These are phyloP conservation scores for Acrobasis repandana DNA, from an alignment of 2,888 invertebrate species.

Conservation along the genomic window DNA sequence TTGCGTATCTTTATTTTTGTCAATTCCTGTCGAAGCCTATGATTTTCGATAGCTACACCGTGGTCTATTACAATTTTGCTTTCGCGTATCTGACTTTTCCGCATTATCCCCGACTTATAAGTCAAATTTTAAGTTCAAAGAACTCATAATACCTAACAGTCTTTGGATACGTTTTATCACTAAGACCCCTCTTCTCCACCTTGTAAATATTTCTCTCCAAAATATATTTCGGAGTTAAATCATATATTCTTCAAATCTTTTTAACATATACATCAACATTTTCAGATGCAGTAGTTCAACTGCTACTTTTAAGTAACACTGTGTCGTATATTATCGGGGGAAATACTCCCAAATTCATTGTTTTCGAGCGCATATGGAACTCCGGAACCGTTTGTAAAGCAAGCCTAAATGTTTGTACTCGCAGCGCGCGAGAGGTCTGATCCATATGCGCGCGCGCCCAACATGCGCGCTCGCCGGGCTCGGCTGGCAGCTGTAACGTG, in stretches of 20 bases:
- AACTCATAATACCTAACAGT: conserved; percentile 80
- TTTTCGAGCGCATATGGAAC: conserved; percentile 34
- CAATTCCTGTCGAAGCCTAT: conserved; percentile 64
- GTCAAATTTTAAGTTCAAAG: conserved; percentile 72
- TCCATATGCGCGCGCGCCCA: conserved; percentile 5
- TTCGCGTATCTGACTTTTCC: conserved; percentile 70
- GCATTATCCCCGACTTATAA: conserved; percentile 71
- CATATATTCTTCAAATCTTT: conserved; percentile 59
- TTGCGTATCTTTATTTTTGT: conserved; percentile 51
- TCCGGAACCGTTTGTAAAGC: conserved; percentile 22
- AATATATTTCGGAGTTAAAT: conserved; percentile 78
- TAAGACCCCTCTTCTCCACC: conserved; percentile 75
- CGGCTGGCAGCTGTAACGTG: conserved; percentile 1
- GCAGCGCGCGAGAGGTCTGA: neutral
- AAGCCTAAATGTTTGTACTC: neutral
- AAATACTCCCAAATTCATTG: conserved; percentile 28
- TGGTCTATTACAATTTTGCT: conserved; percentile 58
- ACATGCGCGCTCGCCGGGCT: neutral
- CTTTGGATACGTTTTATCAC: conserved; percentile 80
- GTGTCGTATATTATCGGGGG: conserved; percentile 43
- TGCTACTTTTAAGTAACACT: conserved; percentile 51
- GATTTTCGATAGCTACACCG: conserved; percentile 61
- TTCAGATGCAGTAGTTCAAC: conserved; percentile 52
- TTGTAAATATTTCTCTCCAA: conserved; percentile 81
- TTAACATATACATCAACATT: conserved; percentile 62